Base-by-base conservation (phyloP, 2,888 invertebrate species). In the Strigamia crassipes region DNA sequence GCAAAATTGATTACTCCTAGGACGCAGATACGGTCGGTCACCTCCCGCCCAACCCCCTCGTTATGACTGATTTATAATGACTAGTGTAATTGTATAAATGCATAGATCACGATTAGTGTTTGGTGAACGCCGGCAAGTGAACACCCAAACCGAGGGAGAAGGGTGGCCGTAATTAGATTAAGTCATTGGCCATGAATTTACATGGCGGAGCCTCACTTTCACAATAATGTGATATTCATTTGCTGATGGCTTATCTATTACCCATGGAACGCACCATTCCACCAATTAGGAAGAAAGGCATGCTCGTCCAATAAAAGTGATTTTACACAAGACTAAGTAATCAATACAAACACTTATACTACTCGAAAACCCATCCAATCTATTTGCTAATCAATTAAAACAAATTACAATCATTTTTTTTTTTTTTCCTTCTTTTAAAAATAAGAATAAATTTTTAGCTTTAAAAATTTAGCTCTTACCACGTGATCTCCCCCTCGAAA, bases 201-300 rank as follows among this genome's bases (percentile, higher is more conserved):
- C 56, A 27, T 46, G 27, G 56, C 79, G 56, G 34, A 13, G 56
- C 80, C 56, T 42, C 79, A 79, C 34, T 27, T 42, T 42, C 79
- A 42, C 38, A 42, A 79, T 56, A 56, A 79, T 79, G 56, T 56
- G 31, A 80, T 51, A 80, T 56, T 80, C 80, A 81, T 81, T 81
- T 73, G 73, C 38, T 73, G 81, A 81, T 73, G 73, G 81, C 81
- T 81, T 81, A 81, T 81, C 81, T 66, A 80, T 31, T 23, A 41
- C 81, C 18, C 81, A 15, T 73, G 81, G 23, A 41, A 73, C 61
- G 56, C 56, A n/a, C 73, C 81, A 81, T 81, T 81, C 73, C 61
- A 34, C 73, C 81, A 81, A 81, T 81, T 81, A 81, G 21, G 81
- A 42, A 41, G 56, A 56, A 56, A 56, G 56, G 56, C 21, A 56